Base-by-base conservation (phyloP, 2,888 invertebrate genomes). In the Spilarctia lutea region DNA sequence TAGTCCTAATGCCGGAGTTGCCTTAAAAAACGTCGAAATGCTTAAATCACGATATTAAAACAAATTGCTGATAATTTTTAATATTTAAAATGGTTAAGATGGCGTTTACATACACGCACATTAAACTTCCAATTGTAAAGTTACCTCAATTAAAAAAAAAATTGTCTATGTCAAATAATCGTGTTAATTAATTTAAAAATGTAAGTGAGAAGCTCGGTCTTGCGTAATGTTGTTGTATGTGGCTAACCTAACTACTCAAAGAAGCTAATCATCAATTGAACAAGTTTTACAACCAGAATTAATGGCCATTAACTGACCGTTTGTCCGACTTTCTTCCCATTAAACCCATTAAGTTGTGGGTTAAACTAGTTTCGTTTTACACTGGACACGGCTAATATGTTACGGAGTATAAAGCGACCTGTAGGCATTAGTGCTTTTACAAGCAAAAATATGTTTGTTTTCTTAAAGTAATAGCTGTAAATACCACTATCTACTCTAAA, bases 221-320 rank as follows among this genome's bases (percentile, higher is more conserved):
- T 16, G 30, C 30, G 18, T 63, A 30, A 63, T 63, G 7, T 16
- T 63, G 63, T 30, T 35, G 13, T 13, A 42, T 39, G 67, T 68
- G 45, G 30, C 27, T 20, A 48, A 20, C 30, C 68, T 68, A 68
- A 68, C 68, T 45, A 30, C 13, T 27, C 45, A 30, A 30, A 68
- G 11, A 45, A 45, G 30, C 30, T 30, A 63, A 63, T 63, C 27
- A 35, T 30, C 48, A 52, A 69, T 69, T 68, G 27, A 48, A 68
- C 45, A 68, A 30, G 30, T 48, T 48, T 68, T 68, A 68, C 30
- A 68, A 68, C 68, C 30, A 68, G 45, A 48, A 68, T 48, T 68
- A 48, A 68, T 48, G 11, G 30, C 18, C 68, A 48, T 68, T 68
- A 68, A 30, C 68, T 68, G 30, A 6, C 35, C 48, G 52, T 72